Evolutionary conservation across 2,113 vertebrate species (phyloP).

Genomic region (Ornithorhynchus anatinus): DNA sequence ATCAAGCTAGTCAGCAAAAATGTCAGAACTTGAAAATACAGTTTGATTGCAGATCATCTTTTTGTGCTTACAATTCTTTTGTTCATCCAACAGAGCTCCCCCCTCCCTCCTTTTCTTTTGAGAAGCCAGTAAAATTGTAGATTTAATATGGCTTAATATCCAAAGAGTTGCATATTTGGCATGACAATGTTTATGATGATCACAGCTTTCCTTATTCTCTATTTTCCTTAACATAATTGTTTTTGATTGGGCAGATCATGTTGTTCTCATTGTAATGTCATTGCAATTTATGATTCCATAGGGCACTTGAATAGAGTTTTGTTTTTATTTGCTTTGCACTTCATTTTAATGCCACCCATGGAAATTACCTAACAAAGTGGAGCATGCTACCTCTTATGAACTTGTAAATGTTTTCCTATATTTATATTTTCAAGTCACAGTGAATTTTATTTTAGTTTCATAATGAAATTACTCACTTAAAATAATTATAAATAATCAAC

Average conservation of each 20-base stretch:
- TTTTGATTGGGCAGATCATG: slow-evolving; percentile 64
- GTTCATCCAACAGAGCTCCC: too few relatives aligned
- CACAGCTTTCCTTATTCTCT: slow-evolving; percentile 36
- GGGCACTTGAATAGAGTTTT: slow-evolving; percentile 52
- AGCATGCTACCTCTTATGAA: slow-evolving; percentile 53
- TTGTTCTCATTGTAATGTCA: slow-evolving; percentile 62
- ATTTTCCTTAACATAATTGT: slow-evolving; percentile 55
- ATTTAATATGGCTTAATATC: slow-evolving; percentile 31
- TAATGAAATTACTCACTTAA: slow-evolving; percentile 45
- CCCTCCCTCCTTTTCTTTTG: slow-evolving; percentile 24
- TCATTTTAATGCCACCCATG: slow-evolving; percentile 57
- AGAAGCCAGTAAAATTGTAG: slow-evolving; percentile 42
- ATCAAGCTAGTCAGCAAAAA: too few relatives aligned
- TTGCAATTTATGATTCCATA: slow-evolving; percentile 63
- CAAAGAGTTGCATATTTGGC: slow-evolving; percentile 45
- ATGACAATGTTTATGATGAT: slow-evolving; percentile 60
- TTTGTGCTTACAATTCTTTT: too few relatives aligned
- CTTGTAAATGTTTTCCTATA: slow-evolving; percentile 6
- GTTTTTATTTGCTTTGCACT: slow-evolving; percentile 62
- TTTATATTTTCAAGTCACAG: slow-evolving; percentile 56
- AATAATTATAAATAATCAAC: slow-evolving; percentile 47
- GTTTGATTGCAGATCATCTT: too few relatives aligned
- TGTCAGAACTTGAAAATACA: slow-evolving; percentile 4
- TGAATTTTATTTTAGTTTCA: slow-evolving; percentile 49
- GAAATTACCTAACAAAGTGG: slow-evolving; percentile 59